Base-by-base conservation (phyloP, 2,113 vertebrate species). In the Merops nubicus region DNA sequence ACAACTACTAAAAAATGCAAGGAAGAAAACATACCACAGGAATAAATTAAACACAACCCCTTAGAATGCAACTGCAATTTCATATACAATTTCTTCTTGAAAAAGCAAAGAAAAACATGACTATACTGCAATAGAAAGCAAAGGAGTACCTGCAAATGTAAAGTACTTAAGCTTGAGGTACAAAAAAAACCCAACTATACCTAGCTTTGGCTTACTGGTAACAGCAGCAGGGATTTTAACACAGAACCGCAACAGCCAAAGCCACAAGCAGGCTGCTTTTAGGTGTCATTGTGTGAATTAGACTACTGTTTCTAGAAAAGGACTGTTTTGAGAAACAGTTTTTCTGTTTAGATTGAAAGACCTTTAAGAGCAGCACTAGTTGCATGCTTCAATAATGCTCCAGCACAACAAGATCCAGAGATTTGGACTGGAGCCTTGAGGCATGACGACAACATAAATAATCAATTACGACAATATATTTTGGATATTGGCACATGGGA, bases 361-460 rank as follows among this genome's bases (percentile, higher is more conserved):
- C 13, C 17, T 88, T 53, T 33, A 78, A 45, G 17, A 85, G 31
- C 53, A 75, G 29, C 0, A 0, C 34, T 85, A n/a, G 15, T 15
- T 87, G 21, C 1, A 0, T 85, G 43, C 21, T 92, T 43, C 5
- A 1, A 8, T 23, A 88, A 60, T 12, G 40, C 60, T 36, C 62
- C 63, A 92, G 51, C 48, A 84, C 63, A 82, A 72, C 13, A 45
- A 22, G 26, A 84, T 54, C 48, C 80, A 82, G 81, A 68, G 65
- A 67, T 40, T 56, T 25, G 5, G 11, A 53, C 50, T 59, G 62
- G 51, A 80, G 84, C 84, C 84, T 85, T 51, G 28, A 83, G 89
- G 62, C 48, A 73, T 9, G n/a, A 54, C 0, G 10, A n/a, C 47
- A 86, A 63, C 36, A 91, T 94, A 92, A 96, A 95, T 92, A 96